Base-by-base conservation (phyloP, 2,888 invertebrate genomes). In the Tetheella fluctuosa region DNA sequence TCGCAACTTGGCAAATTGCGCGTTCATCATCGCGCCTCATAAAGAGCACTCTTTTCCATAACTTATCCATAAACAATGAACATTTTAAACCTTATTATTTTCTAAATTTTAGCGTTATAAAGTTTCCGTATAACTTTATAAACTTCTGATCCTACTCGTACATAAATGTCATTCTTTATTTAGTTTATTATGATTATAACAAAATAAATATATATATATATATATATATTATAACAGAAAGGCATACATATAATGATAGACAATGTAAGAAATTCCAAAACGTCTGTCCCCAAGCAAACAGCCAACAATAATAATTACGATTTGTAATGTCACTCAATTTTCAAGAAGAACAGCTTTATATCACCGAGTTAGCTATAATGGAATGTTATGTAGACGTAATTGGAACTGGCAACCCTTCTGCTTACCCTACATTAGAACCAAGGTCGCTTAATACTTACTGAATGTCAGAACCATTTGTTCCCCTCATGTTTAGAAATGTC, bases 401-500 rank as follows among this genome's bases (percentile, higher is more conserved):
- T 84, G 80, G 76, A 83, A 76, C 69, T 67, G 64, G 67, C 77
- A 88, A 86, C 85, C 84, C 86, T 86, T 84, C 74, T 83, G 79
- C 80, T 81, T 79, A 78, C 77, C 79, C 70, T 73, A 75, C 77
- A 85, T 85, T 85, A 85, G 78, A 83, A 71, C 77, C 88, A 90
- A 91, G 90, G 90, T 88, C 86, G 88, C 76, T 81, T 80, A 83
- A 84, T 83, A 86, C 86, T 90, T 78, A 80, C 80, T 83, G 83
- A 92, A 91, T 91, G 90, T 90, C 91, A 89, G 78, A 87, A 86
- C 83, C 89, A 88, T 90, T 90, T 90, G 85, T 86, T 84, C 88
- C 90, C 90, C 85, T 86, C 84, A 76, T 88, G 85, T 87, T 91
- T 87, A 82, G 90, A 91, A 92, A 93, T 90, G 92, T 91, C 92